Evolutionary conservation across 2,797 vertebrate species (phyloP).

Genomic region (Decapterus maruadsi): DNA sequence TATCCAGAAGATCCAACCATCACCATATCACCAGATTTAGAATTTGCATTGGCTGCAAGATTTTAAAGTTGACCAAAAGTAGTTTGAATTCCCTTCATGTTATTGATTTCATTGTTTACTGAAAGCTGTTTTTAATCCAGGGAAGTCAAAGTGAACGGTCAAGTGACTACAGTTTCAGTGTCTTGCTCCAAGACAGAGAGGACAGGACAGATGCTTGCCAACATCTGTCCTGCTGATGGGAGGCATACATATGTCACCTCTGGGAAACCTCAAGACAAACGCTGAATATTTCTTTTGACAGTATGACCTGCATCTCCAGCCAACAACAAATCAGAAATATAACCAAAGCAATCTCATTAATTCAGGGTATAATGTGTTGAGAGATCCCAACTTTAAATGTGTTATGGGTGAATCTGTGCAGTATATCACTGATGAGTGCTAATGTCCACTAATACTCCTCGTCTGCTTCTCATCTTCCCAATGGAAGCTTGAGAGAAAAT

Average conservation of each 20-base stretch:
- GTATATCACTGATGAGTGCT: constrained; percentile 29
- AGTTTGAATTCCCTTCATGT: neutral
- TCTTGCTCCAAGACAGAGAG: constrained; percentile 36
- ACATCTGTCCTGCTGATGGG: constrained; percentile 37
- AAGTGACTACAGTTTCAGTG: constrained; percentile 25
- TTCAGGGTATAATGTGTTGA: constrained; percentile 19
- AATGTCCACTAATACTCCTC: constrained; percentile 21
- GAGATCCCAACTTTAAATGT: constrained; percentile 23
- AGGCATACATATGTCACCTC: constrained; percentile 7
- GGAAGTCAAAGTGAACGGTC: constrained; percentile 35
- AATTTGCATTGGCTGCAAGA: neutral
- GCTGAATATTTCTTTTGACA: constrained; percentile 23
- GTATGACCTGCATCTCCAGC: neutral
- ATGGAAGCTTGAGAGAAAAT: constrained; percentile 34
- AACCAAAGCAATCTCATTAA: constrained; percentile 9
- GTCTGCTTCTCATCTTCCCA: neutral
- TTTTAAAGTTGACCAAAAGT: neutral
- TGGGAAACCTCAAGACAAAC: constrained; percentile 22
- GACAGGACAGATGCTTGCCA: constrained; percentile 26
- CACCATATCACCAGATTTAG: no score
- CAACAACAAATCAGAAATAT: neutral
- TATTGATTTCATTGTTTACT: constrained; percentile 1
- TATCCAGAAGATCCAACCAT: neutral
- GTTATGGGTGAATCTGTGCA: constrained; percentile 7
- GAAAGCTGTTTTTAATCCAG: neutral